Base-by-base conservation (phyloP, 2,113 vertebrate genomes). In the Datnioides undecimradiatus region DNA sequence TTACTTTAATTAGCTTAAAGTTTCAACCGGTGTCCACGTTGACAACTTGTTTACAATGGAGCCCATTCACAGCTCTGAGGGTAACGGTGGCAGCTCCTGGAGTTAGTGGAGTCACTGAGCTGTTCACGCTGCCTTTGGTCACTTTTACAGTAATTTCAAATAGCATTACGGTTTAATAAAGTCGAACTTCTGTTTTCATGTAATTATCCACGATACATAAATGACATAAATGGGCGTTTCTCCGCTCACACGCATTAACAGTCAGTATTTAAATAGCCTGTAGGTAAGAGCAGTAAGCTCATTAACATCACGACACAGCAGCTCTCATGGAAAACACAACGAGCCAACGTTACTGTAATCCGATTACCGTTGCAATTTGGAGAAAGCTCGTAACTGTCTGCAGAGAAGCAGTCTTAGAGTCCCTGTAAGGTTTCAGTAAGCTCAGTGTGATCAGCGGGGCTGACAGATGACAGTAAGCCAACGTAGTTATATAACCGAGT, bases 31-130 rank as follows among this genome's bases (percentile, higher is more conserved):
- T 60, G 77, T 89, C 86, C 90, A 93, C 90, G 91, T 91, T 90
- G 77, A 73, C 83, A 76, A 29, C 27, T 66, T 90, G 87, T 91
- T 91, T 84, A 93, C 91, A 93, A 93, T 34, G 69, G 64, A 7
- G 41, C 36, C 21, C 88, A 93, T 93, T 93, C 83, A 93, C 64
- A 1, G 23, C 17, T 17, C 5, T 1, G 38, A 25, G 3, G 7
- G 29, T n/a, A 29, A 6, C 23, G 10, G 1, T 45, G 12, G 33
- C 46, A 14, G 58, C 3, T 31, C 11, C 29, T 6, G 19, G 2
- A 14, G 27, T 33, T 27, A 23, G 34, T 29, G 8, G 4, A 17
- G 41, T n/a, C n/a, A n/a, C n/a, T n/a, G n/a, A n/a, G n/a, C n/a
- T n/a, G n/a, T n/a, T n/a, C n/a, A n/a, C n/a, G n/a, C n/a, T n/a